Conservation (phyloP, 1,140 invertebrate genomes). For the Rhynchophorus ferrugineus region DNA sequence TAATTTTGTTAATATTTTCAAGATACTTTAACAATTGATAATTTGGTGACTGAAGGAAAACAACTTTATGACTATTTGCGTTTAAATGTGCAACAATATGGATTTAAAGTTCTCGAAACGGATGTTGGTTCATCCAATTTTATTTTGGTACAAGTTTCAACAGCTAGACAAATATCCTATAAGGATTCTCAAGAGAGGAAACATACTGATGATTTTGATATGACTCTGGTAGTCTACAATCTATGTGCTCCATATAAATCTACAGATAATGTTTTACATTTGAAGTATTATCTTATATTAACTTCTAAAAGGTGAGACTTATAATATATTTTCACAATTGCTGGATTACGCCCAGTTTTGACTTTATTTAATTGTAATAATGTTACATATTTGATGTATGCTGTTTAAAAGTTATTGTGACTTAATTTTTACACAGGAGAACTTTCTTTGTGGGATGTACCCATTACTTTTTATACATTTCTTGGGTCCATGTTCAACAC, state of each 20-base stretch:
- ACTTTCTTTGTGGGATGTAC: no score
- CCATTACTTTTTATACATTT: no score
- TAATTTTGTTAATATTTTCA: constrained; percentile 29
- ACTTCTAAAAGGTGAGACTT: constrained; percentile 47
- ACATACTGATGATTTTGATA: constrained; percentile 61
- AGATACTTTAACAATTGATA: constrained; percentile 53
- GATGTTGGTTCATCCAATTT: constrained; percentile 47
- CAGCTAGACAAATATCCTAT: constrained; percentile 50
- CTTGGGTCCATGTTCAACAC: no score
- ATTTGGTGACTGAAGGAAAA: constrained; percentile 55
- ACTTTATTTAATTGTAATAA: background rate
- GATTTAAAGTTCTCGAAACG: constrained; percentile 65
- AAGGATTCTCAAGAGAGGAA: constrained; percentile 55
- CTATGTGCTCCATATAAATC: constrained; percentile 42
- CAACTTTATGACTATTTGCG: constrained; percentile 69
- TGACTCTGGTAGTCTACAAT: constrained; percentile 60
- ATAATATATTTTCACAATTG: background rate
- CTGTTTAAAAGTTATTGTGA: background rate
- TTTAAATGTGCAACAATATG: constrained; percentile 60
- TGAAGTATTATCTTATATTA: constrained; percentile 69
- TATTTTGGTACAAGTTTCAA: constrained; percentile 54
- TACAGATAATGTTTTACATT: constrained; percentile 46
- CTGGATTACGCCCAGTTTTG: background rate
- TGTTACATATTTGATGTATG: background rate
- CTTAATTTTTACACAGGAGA: no score